Evolutionary conservation across 2,888 invertebrate genomes (phyloP).

Genomic region (Drosophila niveifrons): DNA sequence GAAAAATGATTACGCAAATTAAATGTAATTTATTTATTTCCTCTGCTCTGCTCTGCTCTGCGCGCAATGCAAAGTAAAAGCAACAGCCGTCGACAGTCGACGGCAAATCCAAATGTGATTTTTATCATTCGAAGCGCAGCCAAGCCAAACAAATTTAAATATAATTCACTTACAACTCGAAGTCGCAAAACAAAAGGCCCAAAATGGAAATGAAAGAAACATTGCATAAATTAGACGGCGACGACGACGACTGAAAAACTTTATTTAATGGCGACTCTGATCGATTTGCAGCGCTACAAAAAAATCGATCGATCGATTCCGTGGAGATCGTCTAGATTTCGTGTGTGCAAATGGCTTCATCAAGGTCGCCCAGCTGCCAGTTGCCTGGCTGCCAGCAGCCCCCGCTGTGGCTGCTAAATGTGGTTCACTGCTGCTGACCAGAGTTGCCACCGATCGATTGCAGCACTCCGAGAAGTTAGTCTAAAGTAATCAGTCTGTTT

Average conservation of each 20-base stretch:
- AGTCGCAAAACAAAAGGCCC: slow-evolving; percentile 37
- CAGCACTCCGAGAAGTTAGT: slow-evolving; percentile 6
- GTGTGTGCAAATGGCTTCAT: slow-evolving; percentile 39
- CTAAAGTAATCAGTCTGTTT: not conserved
- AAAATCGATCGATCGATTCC: slow-evolving; percentile 47
- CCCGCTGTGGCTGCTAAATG: slow-evolving; percentile 46
- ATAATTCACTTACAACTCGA: slow-evolving; percentile 66
- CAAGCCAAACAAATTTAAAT: slow-evolving; percentile 66
- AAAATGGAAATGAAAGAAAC: slow-evolving; percentile 46
- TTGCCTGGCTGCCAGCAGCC: slow-evolving; percentile 34
- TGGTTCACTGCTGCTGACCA: slow-evolving; percentile 43
- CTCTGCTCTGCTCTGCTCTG: not conserved
- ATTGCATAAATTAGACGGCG: slow-evolving; percentile 68
- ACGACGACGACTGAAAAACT: slow-evolving; percentile 38
- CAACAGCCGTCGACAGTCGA: slow-evolving; percentile 20
- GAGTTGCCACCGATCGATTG: slow-evolving; percentile 28
- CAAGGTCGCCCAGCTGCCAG: slow-evolving; percentile 71
- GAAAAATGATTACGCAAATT: slow-evolving; percentile 74
- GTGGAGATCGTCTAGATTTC: slow-evolving; percentile 61
- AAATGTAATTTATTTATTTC: slow-evolving; percentile 71
- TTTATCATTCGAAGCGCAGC: slow-evolving; percentile 69
- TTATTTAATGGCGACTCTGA: slow-evolving; percentile 61
- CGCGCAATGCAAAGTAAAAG: slow-evolving; percentile 59
- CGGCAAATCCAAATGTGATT: slow-evolving; percentile 57
- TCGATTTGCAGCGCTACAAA: slow-evolving; percentile 62